phyloP scores from a whole-genome alignment of 2,888 invertebrate species.

The Eupithecia subfuscata region DNA sequence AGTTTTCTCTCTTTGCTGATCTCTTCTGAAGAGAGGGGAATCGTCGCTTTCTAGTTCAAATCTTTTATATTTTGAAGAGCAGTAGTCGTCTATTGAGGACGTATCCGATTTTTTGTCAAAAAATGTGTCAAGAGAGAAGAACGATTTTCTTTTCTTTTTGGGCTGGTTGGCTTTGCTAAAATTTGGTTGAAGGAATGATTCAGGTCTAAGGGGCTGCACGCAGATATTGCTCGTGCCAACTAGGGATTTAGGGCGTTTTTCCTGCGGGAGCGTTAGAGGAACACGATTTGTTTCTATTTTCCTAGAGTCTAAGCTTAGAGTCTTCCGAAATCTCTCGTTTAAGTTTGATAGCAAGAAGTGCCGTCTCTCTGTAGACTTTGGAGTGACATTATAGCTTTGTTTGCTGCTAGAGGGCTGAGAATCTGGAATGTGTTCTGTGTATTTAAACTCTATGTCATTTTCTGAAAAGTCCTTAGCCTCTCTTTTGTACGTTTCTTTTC shows the following conservation, averaged over 20 bases:
- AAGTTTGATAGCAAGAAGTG: conserved; percentile 75
- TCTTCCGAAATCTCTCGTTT: conserved; percentile 79
- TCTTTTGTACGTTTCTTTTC: conserved; percentile 64
- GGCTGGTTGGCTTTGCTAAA: conserved; percentile 72
- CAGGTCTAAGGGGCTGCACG: conserved; percentile 68
- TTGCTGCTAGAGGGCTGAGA: conserved; percentile 76
- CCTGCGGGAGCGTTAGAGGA: conserved; percentile 67
- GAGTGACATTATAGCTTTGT: conserved; percentile 76
- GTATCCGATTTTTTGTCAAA: conserved; percentile 81
- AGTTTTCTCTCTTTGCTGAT: conserved; percentile 68
- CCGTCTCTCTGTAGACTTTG: conserved; percentile 76
- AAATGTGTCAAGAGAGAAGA: conserved; percentile 81
- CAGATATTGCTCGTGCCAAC: conserved; percentile 75
- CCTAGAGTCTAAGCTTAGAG: conserved; percentile 78
- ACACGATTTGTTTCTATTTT: conserved; percentile 74
- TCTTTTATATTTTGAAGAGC: conserved; percentile 81
- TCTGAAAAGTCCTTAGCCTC: conserved; percentile 69
- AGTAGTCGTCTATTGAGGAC: conserved; percentile 79
- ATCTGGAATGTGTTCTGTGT: conserved; percentile 77
- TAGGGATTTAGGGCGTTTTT: conserved; percentile 75
- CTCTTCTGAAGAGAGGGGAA: conserved; percentile 75
- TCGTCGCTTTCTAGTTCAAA: conserved; percentile 81
- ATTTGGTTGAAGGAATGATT: conserved; percentile 67
- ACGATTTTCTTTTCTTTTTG: conserved; percentile 80
- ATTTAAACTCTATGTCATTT: conserved; percentile 79